These are phyloP conservation scores for Phalacrocorax brasilianus DNA, from an alignment of 2,113 vertebrate genomes.

Conservation along the genomic window DNA sequence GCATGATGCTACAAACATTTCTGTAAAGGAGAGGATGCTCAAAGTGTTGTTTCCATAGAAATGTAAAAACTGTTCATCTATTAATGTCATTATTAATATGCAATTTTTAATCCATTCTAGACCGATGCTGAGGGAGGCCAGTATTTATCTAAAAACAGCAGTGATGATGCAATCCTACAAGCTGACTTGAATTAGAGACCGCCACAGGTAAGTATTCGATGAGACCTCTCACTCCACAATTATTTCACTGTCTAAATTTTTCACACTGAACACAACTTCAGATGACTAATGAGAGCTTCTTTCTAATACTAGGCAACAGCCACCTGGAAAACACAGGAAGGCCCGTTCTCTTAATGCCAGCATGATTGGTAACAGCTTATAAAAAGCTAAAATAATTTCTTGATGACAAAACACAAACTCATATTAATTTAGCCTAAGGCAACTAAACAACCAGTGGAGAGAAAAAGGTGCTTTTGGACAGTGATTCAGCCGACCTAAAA, in stretches of 20 bases:
- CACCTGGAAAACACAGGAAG: neutral
- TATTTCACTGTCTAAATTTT: neutral
- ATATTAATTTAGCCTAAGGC: neutral
- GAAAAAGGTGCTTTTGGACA: neutral
- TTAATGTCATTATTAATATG: neutral
- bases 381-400: neutral
- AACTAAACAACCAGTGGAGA: neutral
- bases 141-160: neutral
- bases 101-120: neutral
- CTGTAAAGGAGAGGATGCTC: neutral
- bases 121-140: neutral
- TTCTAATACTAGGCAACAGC: neutral
- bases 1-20: neutral
- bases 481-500: neutral
- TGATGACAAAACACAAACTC: neutral
- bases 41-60: neutral
- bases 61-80: neutral
- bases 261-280: neutral
- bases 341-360: neutral
- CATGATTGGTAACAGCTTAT: neutral
- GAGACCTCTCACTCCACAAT: neutral
- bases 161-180: neutral
- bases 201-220: neutral
- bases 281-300: neutral
- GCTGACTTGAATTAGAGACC: neutral